Base-by-base conservation (phyloP, 1,140 invertebrate species). In the Oedothorax gibbosus region DNA sequence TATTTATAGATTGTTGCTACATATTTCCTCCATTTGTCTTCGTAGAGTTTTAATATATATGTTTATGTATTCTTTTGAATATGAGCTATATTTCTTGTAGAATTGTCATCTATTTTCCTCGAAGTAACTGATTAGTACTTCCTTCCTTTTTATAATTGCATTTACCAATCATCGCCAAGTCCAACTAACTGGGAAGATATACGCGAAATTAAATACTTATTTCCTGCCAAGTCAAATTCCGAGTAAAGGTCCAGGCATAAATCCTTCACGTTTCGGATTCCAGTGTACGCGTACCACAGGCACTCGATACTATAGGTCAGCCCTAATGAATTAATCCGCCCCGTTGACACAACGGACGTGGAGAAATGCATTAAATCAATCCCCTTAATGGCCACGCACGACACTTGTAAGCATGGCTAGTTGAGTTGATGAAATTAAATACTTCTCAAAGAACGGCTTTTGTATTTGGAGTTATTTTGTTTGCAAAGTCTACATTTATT, bases 341-440 rank as follows among this genome's bases (percentile, higher is more conserved):
- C 14, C 60, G 8, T 14, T 60, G 65, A 20, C 65, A 60, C 21
- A 82, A 54, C 68, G 80, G 80, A 81, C 71, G 56, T 81, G 78
- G 66, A 54, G 66, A 60, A 81, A 71, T 54, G 69, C 53, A 72
- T 68, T 82, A 82, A 82, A 82, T 82, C 80, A 82, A 73, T 66
- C 64, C 54, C 7, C 49, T 35, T 14, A 14, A 73, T 64, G 60
- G 20, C 69, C n/a, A 53, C 18, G 68, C 35, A 35, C 69, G 54
- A 82, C 20, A 15, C 53, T 72, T 15, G 12, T 15, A 12, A 12
- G 57, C 57, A 35, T 49, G 9, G 20, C 54, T 35, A 5, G 20
- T 11, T 7, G 69, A 71, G 14, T 35, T 35, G 35, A 5, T 35
- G 35, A 35, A 35, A 35, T 35, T 35, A 5, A 35, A 35, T 35